Base-by-base conservation (phyloP, 2,888 invertebrate genomes). In the Epistrophe eligans region DNA sequence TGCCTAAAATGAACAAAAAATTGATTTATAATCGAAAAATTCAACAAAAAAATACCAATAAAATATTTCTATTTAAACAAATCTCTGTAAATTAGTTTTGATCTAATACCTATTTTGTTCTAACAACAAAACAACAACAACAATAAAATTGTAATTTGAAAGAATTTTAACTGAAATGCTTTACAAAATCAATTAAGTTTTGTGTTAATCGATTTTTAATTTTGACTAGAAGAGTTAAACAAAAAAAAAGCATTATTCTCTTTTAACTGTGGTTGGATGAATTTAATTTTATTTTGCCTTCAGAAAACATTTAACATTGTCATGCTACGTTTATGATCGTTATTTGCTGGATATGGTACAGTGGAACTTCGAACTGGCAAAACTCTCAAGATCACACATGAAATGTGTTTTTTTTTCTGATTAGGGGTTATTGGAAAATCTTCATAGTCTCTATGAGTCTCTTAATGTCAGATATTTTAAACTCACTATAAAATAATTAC, bases 151-250 rank as follows among this genome's bases (percentile, higher is more conserved):
- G n/a, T 2, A n/a, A 43, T 10, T 43, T n/a, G n/a, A 45, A 45
- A 45, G 8, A 45, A n/a, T 45, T 45, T n/a, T 45, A 45, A 45
- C 45, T 45, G 15, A n/a, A 15, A 15, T 15, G n/a, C 43, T 45
- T 4, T 17, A 1, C 0, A 17, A 48, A 48, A 48, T 48, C 48
- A 48, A 17, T 48, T 48, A 48, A 48, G 48, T 9, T 48, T 48
- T 48, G 17, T 48, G 17, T 48, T 48, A 48, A 48, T 48, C 48
- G 48, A 48, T 48, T 48, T 48, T 48, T 48, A 48, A 48, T 48
- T 45, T n/a, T n/a, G n/a, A 7, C 3, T 45, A n/a, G 15, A 43
- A 4, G n/a, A n/a, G n/a, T n/a, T n/a, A 45, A 45, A 45, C n/a
- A 0, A n/a, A 45, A 45, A 28, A 24, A 6, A 43, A 5, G 6